These are phyloP conservation scores for Patella pellucida DNA, from an alignment of 2,888 invertebrate genomes.

Conservation along the genomic window DNA sequence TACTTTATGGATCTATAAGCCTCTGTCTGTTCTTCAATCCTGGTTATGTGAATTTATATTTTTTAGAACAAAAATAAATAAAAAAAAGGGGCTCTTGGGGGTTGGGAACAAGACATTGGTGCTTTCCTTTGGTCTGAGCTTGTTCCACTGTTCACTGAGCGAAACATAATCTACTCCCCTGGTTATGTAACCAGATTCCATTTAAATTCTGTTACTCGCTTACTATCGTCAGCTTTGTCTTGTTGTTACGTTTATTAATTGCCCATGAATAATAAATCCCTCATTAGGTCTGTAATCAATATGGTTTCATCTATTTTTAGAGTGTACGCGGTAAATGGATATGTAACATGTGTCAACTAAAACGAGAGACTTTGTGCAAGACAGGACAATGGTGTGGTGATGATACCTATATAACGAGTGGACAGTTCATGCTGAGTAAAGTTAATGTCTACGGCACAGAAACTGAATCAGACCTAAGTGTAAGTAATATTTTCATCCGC, in stretches of 20 bases:
- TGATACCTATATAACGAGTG: conserved; percentile 38
- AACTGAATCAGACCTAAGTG: conserved; percentile 16
- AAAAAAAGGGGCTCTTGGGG: not conserved
- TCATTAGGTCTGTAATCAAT: not conserved
- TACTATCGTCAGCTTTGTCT: not conserved
- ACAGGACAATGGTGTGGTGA: conserved; percentile 68
- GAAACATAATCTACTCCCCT: too few species aligned
- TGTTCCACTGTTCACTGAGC: too few species aligned
- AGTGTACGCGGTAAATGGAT: conserved; percentile 59
- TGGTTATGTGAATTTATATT: too few species aligned
- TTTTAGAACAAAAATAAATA: too few species aligned
- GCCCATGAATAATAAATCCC: not conserved
- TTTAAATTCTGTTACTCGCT: too few species aligned
- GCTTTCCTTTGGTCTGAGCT: too few species aligned
- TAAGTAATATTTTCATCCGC: conserved; percentile 10
- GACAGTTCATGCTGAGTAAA: conserved; percentile 6
- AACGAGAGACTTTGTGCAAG: conserved; percentile 60
- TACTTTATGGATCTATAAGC: too few species aligned
- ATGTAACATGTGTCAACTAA: conserved; percentile 63
- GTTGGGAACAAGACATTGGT: not conserved
- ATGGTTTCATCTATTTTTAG: conserved; percentile 25
- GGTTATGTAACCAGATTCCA: too few species aligned
- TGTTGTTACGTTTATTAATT: not conserved
- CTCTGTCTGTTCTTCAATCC: too few species aligned
- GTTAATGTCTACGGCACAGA: not conserved